phyloP scores from a whole-genome alignment of 2,888 invertebrate genomes.

The Spisula solida region DNA sequence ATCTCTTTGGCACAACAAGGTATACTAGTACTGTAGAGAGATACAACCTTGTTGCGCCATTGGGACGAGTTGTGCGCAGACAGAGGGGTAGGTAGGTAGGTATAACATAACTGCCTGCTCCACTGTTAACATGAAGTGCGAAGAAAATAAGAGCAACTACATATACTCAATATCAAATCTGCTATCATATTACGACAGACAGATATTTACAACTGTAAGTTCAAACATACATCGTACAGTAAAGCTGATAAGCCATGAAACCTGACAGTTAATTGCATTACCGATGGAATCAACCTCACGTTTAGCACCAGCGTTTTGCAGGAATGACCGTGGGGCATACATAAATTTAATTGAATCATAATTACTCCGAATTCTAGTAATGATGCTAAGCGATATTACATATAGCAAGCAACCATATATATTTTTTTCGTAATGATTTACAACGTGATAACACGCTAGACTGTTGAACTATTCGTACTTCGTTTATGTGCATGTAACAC shows the following conservation, averaged over 20 bases:
- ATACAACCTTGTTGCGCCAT: too few species aligned
- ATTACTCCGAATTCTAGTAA: background rate
- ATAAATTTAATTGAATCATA: background rate
- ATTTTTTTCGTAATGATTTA: too few species aligned
- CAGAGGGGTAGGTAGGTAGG: too few species aligned
- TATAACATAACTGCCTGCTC: too few species aligned
- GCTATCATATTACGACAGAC: background rate
- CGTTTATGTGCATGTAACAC: too few species aligned
- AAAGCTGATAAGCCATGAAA: conserved; percentile 9
- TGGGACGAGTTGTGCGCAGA: too few species aligned
- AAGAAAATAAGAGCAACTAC: too few species aligned
- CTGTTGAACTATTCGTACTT: too few species aligned
- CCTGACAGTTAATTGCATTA: background rate
- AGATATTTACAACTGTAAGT: background rate
- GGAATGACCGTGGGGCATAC: background rate
- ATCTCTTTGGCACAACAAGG: too few species aligned
- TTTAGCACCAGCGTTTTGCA: background rate
- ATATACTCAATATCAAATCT: background rate
- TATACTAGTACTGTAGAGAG: too few species aligned
- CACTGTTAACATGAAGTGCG: too few species aligned
- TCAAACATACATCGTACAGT: background rate
- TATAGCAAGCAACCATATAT: background rate
- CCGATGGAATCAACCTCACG: background rate
- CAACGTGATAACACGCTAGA: too few species aligned
- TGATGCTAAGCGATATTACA: background rate